Percentiles rank a stretch among this genome's conserved stretches.
These are phyloP conservation scores for Macrobrachium nipponense DNA, from an alignment of 1,140 invertebrate genomes.

Conservation along the genomic window DNA sequence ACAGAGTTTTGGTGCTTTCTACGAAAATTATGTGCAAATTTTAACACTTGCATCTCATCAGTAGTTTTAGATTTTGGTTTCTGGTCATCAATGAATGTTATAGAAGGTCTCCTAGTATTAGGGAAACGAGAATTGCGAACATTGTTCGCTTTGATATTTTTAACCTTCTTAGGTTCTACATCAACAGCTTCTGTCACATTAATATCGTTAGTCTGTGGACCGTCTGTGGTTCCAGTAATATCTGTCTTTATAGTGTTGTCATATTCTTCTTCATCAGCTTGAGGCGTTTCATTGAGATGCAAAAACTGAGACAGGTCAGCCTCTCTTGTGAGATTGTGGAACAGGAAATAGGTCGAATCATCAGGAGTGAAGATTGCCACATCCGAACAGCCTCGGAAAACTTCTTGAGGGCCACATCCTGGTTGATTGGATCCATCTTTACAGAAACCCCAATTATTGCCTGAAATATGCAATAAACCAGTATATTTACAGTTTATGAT, in stretches of 20 bases:
- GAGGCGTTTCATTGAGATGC: not conserved
- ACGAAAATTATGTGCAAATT: too few species aligned
- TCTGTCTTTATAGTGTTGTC: not conserved
- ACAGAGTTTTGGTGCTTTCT: too few species aligned
- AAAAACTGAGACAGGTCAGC: conserved; percentile 24
- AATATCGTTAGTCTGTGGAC: too few species aligned
- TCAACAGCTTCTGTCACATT: too few species aligned
- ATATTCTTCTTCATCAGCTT: not conserved
- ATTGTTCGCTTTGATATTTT: too few species aligned
- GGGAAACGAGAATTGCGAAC: too few species aligned
- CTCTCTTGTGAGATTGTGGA: conserved; percentile 41
- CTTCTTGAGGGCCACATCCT: conserved; percentile 70
- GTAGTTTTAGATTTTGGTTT: too few species aligned
- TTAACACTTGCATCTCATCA: too few species aligned
- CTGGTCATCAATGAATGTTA: too few species aligned
- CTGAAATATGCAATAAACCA: conserved; percentile 38
- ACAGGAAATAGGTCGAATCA: conserved; percentile 33
- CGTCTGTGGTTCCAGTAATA: too few species aligned
- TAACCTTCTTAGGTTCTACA: too few species aligned
- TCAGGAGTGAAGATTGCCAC: conserved; percentile 61
- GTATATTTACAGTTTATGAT: not conserved
- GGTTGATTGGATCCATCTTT: conserved; percentile 65
- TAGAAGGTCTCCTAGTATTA: too few species aligned
- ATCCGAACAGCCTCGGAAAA: conserved; percentile 67
- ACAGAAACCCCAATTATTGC: conserved; percentile 68